These are phyloP conservation scores for Notolepis coatsorum DNA, from an alignment of 2,797 vertebrate species.

Conservation along the genomic window DNA sequence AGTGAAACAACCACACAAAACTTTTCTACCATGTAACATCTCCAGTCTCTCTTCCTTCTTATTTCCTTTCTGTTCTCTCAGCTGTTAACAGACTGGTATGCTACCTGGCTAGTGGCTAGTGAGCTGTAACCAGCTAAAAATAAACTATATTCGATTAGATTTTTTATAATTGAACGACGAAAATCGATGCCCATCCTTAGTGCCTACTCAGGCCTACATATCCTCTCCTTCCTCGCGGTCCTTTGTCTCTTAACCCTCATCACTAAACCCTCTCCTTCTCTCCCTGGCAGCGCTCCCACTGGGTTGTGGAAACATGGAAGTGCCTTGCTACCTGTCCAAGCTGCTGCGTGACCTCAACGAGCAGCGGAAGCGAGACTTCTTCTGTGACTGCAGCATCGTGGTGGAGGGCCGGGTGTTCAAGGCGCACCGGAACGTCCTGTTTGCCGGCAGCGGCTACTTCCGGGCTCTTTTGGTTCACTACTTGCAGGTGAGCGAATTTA, in stretches of 20 bases:
- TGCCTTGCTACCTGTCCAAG: conserved; percentile 91
- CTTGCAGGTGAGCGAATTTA: conserved; percentile 79
- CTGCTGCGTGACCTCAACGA: conserved; percentile 95
- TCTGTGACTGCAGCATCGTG: conserved; percentile 98
- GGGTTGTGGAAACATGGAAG: conserved; percentile 84
- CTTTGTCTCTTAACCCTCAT: not conserved
- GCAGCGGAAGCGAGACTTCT: conserved; percentile 95
- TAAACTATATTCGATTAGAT: no score
- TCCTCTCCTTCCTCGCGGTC: not conserved
- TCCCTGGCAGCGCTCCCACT: conserved; percentile 1
- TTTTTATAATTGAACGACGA: no score
- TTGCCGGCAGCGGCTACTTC: conserved; percentile 97
- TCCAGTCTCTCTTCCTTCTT: no score
- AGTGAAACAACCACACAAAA: no score
- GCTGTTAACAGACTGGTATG: no score
- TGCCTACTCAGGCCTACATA: not conserved
- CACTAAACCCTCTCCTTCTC: not conserved
- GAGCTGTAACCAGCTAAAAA: no score
- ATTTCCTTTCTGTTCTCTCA: no score
- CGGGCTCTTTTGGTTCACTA: conserved; percentile 94
- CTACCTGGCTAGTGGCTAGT: no score
- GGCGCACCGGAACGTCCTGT: conserved; percentile 95
- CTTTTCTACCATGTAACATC: no score
- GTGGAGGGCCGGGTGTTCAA: conserved; percentile 98
- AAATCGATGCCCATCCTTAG: no score